Conservation (phyloP, 2,113 vertebrate species). For the Oryzias javanicus region DNA sequence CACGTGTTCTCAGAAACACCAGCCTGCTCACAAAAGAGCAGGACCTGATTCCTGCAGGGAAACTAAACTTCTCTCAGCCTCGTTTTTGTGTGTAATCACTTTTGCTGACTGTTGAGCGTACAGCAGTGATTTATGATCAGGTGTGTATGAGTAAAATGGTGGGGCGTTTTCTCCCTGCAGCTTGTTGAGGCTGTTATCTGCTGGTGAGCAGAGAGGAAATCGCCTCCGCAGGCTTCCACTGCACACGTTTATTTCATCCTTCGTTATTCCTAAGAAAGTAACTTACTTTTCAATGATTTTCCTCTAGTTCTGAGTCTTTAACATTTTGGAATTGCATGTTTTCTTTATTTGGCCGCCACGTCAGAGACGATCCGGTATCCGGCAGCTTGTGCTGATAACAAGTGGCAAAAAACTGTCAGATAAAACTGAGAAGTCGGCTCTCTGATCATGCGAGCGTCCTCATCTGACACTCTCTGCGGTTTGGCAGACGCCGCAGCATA, state of each 20-base stretch:
- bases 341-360: conserved; percentile 2
- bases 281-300: no score
- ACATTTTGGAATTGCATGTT: neutral
- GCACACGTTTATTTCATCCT: neutral
- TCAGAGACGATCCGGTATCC: conserved; percentile 16
- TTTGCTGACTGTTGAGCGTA: no score
- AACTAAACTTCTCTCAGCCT: no score
- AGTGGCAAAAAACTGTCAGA: conserved; percentile 16
- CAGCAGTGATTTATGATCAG: no score
- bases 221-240: conserved; percentile 32
- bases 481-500: conserved; percentile 5
- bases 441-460: conserved; percentile 24
- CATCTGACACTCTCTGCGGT: conserved; percentile 20
- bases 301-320: no score
- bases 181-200: conserved; percentile 38
- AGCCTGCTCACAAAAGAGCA: neutral
- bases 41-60: no score
- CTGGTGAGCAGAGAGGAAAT: conserved; percentile 41
- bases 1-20: conserved; percentile 44
- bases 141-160: neutral
- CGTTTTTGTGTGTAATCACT: no score
- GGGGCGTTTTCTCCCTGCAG: conserved; percentile 3
- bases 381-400: conserved; percentile 26
- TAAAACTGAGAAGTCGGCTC: conserved; percentile 12
- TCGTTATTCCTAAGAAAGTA: no score